Base-by-base conservation (phyloP, 30 jellyfish, hydroid and myxozoan genomes). In the Hydractinia echinata region DNA sequence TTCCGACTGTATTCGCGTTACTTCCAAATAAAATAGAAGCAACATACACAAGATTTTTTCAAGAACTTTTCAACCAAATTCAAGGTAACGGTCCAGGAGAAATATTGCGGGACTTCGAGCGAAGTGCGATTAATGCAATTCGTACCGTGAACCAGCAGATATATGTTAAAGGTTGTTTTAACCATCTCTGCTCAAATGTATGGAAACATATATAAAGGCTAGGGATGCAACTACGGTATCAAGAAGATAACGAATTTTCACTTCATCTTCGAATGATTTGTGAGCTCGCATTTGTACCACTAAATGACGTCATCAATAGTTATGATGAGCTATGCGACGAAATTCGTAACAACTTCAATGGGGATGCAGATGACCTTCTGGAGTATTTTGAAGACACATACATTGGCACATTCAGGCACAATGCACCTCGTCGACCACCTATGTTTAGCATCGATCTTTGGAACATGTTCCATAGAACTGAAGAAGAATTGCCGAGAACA, bases 381-480 rank as follows among this genome's bases (percentile, higher is more conserved):
- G 84, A 76, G 21, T 50, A 76, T 53, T 76, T 82, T 53, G 90
- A 82, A 73, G 90, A 82, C 56, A 70, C 91, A 19, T 82, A 72
- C 55, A 72, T 82, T 66, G 88, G 90, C 53, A 51, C 89, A 44
- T 72, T 70, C 21, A 61, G 89, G 50, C 20, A 81, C 50, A 82
- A 82, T 56, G 90, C 64, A 5, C 90, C 80, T 14, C 90, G 79
- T 19, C 16, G n/a, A n/a, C 83, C 53, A 16, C 89, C 89, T 51
- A 48, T 71, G 61, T 82, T 82, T 72, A 60, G 77, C 20, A 71
- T 51, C 11, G 89, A 73, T 16, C 11, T 82, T 7, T 72, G 88
- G 90, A 82, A 53, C 71, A 82, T 82, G 90, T 82, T 44, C 54
- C 84, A 82, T 53, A 53, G 90, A 10, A 82, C 91, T 18, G 51